Percentiles rank a stretch among this genome's conserved stretches.
Conservation (phyloP, 2,113 vertebrate species). For the Okapia johnstoni region DNA sequence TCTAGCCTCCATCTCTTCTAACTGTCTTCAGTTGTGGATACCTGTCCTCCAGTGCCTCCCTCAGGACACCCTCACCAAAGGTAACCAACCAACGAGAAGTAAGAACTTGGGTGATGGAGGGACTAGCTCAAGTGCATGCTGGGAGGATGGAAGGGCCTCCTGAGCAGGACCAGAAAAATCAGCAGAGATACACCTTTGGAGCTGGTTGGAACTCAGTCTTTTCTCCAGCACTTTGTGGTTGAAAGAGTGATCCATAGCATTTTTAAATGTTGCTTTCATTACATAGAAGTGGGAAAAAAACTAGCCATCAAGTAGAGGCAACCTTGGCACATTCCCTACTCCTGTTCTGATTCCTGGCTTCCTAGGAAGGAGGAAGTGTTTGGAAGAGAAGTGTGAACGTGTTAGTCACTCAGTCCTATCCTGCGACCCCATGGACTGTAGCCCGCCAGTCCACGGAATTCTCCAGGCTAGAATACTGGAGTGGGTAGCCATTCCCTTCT, state of each 20-base stretch:
- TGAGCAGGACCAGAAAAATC: not conserved
- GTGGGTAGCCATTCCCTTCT: not conserved
- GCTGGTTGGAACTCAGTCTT: not conserved
- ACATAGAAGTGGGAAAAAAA: not conserved
- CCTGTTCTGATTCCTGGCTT: not conserved
- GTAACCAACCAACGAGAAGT: not conserved
- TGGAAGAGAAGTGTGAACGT: not conserved
- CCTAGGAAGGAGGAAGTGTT: not conserved
- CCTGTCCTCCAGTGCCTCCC: not conserved
- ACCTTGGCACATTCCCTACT: not conserved
- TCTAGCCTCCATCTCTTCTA: not conserved
- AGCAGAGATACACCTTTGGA: not conserved
- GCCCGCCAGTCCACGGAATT: not conserved
- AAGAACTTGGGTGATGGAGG: not conserved
- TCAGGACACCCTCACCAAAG: not conserved
- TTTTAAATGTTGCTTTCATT: not conserved
- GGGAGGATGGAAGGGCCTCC: not conserved
- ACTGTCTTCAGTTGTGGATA: not conserved
- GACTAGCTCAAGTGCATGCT: not conserved
- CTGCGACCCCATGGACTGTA: not conserved
- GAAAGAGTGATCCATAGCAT: not conserved
- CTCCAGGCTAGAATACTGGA: not conserved
- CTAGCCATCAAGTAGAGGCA: not conserved
- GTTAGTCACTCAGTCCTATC: not conserved
- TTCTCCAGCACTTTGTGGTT: not conserved